phyloP scores from a whole-genome alignment of 2,113 vertebrate genomes.

The Poeciliopsis occidentalis region DNA sequence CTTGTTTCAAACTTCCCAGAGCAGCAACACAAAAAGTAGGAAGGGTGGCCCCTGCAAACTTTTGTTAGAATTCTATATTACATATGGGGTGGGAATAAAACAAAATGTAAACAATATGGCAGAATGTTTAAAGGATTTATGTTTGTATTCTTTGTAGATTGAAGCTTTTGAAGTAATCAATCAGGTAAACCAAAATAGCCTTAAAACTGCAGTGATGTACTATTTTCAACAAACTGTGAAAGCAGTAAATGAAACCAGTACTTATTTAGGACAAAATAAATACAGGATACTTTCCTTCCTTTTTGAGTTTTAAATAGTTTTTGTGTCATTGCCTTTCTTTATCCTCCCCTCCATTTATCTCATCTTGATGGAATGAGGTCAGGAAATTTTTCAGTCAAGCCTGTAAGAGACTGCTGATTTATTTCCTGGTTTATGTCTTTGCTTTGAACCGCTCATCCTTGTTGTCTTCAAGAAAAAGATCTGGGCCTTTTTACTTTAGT shows the following conservation, averaged over 20 bases:
- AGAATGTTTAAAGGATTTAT: background rate
- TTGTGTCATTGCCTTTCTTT: slow-evolving; percentile 2
- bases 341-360: slow-evolving; percentile 3
- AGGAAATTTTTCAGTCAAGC: slow-evolving; percentile 54
- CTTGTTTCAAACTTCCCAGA: slow-evolving; percentile 55
- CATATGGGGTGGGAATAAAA: background rate
- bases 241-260: background rate
- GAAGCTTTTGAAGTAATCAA: background rate
- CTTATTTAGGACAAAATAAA: background rate
- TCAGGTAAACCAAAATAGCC: too few species aligned
- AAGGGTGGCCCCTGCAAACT: background rate
- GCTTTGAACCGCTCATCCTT: slow-evolving; percentile 23
- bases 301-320: slow-evolving; percentile 25
- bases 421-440: slow-evolving; percentile 48
- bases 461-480: slow-evolving; percentile 10
- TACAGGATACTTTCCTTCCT: background rate
- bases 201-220: background rate
- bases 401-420: slow-evolving; percentile 45
- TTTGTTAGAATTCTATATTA: background rate
- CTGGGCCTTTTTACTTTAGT: slow-evolving; percentile 4
- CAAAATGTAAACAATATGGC: background rate
- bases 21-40: slow-evolving; percentile 27
- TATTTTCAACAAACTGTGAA: background rate
- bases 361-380: slow-evolving; percentile 62
- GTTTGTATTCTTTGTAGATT: background rate